Conservation (phyloP, 2,797 vertebrate species). For the Parambassis ranga region DNA sequence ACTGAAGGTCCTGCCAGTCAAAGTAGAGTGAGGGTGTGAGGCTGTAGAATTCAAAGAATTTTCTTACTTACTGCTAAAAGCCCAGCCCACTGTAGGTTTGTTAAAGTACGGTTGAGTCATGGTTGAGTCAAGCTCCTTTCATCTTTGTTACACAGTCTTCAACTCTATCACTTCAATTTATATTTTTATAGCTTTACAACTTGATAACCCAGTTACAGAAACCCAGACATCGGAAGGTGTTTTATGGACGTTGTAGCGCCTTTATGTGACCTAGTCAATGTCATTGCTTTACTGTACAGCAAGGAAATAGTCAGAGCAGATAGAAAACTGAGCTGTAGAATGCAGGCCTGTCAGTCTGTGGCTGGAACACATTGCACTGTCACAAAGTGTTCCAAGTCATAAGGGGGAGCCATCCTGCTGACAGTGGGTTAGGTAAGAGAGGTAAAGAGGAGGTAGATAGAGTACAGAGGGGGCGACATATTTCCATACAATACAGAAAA, state of each 20-base stretch:
- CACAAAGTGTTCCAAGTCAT: too few species aligned
- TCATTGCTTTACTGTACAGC: slow-evolving; percentile 57
- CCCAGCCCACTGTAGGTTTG: slow-evolving; percentile 61
- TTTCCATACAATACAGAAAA: too few species aligned
- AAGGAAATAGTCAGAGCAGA: slow-evolving; percentile 3
- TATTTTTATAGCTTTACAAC: slow-evolving; percentile 75
- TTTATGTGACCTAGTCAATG: slow-evolving; percentile 64
- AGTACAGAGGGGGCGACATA: too few species aligned
- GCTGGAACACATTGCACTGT: too few species aligned
- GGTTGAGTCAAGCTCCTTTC: slow-evolving; percentile 53
- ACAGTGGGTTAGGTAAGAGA: too few species aligned
- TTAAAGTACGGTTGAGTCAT: slow-evolving; percentile 51
- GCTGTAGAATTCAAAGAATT: slow-evolving; percentile 73
- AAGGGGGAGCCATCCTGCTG: too few species aligned
- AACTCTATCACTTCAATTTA: slow-evolving; percentile 61
- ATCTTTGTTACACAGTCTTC: slow-evolving; percentile 56
- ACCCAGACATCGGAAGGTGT: slow-evolving; percentile 72
- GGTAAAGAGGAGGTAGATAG: too few species aligned
- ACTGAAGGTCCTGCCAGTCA: slow-evolving; percentile 41
- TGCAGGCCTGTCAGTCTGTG: too few species aligned
- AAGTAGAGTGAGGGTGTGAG: slow-evolving; percentile 59
- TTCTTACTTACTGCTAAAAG: slow-evolving; percentile 57
- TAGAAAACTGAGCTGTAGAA: slow-evolving; percentile 2
- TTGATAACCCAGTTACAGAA: slow-evolving; percentile 71
- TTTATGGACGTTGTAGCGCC: slow-evolving; percentile 59